Evolutionary conservation across 2,113 vertebrate genomes (phyloP).

Genomic region (Spilogale gracilis): DNA sequence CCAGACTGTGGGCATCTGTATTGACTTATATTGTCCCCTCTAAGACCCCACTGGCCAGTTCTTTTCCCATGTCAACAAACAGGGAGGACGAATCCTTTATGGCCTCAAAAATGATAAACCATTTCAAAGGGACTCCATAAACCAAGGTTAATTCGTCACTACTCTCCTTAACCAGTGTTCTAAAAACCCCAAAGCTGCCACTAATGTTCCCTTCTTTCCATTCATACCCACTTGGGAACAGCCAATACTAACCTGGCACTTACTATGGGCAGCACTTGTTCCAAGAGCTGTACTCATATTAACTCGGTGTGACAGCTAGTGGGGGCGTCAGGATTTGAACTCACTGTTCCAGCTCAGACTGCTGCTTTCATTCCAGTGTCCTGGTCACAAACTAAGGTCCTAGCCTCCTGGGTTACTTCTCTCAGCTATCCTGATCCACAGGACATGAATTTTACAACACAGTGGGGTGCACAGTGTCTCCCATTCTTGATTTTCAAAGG

Average conservation of each 20-base stretch:
- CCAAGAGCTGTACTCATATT: neutral
- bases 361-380: neutral
- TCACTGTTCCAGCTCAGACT: neutral
- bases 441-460: neutral
- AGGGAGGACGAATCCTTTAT: neutral
- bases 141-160: neutral
- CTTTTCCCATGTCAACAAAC: neutral
- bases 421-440: neutral
- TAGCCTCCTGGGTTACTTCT: neutral
- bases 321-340: neutral
- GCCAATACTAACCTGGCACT: neutral
- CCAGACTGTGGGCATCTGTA: neutral
- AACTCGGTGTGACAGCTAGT: neutral
- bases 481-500: neutral
- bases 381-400: no score
- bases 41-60: neutral
- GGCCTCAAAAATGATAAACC: neutral
- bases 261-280: no score
- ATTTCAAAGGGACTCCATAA: neutral
- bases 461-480: neutral
- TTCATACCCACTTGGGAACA: neutral
- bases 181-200: neutral
- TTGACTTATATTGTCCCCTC: neutral
- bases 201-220: neutral
- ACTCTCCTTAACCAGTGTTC: neutral